Base-by-base conservation (phyloP, 1,140 invertebrate genomes). In the Drosophila nannoptera region DNA sequence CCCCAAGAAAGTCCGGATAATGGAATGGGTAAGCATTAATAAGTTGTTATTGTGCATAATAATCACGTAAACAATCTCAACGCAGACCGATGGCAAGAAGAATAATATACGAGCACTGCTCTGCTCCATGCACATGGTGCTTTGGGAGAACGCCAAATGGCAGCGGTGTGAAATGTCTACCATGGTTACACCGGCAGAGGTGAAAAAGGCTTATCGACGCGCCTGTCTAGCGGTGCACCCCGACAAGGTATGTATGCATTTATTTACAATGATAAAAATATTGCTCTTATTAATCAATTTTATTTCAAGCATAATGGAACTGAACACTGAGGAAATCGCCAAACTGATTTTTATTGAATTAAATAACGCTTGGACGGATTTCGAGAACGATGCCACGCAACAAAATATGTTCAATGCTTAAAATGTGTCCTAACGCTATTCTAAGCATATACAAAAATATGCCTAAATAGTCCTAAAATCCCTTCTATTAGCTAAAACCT, bases 291-390 rank as follows among this genome's bases (percentile, higher is more conserved):
- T 33, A n/a, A 49, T 52, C 9, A 6, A 31, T 14, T 42, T 42
- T 11, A 12, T 72, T 92, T 93, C n/a, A 90, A 97, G 96, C 95
- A 97, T 94, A 92, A 94, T 73, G 96, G 96, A 36, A 97, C 96
- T 1, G 92, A 93, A 35, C 96, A 97, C 87, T n/a, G 97, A 98
- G 90, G 94, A 94, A 75, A 92, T 99, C 84, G 98, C 99, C 8
- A 98, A 98, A 91, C 90, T 98, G 84, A 98, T 99, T 86, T 99
- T 99, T 91, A 98, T 99, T 93, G 98, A 99, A 91, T 91, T 99
- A 69, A 99, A 99, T 91, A 98, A 99, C 89, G 98, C 98, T 8
- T 99, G 98, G 97, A 95, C 94, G 73, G 96, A 98, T 87, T 99
- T 99, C 90, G 98, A 99, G 90, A 97, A 96, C 82, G 95, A 97